Percentiles rank a stretch among this genome's conserved stretches.
Evolutionary conservation across 1,140 invertebrate genomes (phyloP).

Genomic region (Metaphire vulgaris): DNA sequence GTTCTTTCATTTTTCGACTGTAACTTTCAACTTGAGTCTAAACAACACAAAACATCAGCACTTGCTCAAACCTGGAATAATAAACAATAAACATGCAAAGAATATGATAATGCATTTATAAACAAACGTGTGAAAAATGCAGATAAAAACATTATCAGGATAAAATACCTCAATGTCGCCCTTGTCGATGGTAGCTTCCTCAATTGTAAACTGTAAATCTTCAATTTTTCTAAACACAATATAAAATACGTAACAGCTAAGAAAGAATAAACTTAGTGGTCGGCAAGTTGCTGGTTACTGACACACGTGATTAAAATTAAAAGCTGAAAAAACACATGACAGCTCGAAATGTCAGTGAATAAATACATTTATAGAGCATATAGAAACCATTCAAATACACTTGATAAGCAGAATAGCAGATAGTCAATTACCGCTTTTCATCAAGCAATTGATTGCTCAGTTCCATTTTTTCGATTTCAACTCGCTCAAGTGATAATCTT

Average conservation of each 20-base stretch:
- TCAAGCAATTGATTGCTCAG: constrained; percentile 69
- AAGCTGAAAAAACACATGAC: constrained; percentile 22
- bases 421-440: constrained; percentile 62
- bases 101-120: too few species aligned
- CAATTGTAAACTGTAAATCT: constrained; percentile 82
- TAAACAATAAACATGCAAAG: too few species aligned
- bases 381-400: too few species aligned
- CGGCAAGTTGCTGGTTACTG: too few species aligned
- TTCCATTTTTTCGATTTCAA: constrained; percentile 63
- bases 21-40: constrained; percentile 42
- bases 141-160: too few species aligned
- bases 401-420: too few species aligned
- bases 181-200: constrained; percentile 76
- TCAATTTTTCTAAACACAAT: constrained; percentile 66
- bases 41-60: constrained; percentile 15
- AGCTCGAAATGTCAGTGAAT: constrained; percentile 17
- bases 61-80: too few species aligned
- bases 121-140: too few species aligned
- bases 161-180: constrained; percentile 66
- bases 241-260: constrained; percentile 23
- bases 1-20: constrained; percentile 39
- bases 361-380: too few species aligned
- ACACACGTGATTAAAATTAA: too few species aligned
- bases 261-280: too few species aligned
- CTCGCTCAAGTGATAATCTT: constrained; percentile 42